phyloP scores from a whole-genome alignment of 2,797 vertebrate genomes.

The Premnoplex brunnescens region DNA sequence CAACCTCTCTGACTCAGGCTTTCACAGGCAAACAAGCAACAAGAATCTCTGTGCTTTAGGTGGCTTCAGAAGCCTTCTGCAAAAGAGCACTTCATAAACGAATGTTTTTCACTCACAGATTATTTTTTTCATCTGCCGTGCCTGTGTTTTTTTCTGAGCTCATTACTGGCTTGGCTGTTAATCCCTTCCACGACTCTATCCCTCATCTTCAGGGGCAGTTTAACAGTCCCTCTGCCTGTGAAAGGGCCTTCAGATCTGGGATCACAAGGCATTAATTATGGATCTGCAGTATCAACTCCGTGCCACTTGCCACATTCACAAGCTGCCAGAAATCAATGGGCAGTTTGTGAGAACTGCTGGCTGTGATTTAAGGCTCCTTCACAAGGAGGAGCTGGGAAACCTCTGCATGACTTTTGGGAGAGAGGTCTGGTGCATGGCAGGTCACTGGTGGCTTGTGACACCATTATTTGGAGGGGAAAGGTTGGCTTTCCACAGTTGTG shows the following conservation, averaged over 20 bases:
- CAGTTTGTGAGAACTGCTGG: conserved; percentile 4
- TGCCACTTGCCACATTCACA: not conserved
- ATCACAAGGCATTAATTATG: conserved; percentile 60
- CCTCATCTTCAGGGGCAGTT: conserved; percentile 53
- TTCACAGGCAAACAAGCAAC: not conserved
- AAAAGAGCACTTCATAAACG: not conserved
- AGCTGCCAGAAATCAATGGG: conserved; percentile 40
- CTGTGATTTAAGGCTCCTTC: conserved; percentile 9
- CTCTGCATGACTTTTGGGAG: not conserved
- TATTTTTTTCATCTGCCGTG: conserved; percentile 10
- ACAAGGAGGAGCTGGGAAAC: not conserved
- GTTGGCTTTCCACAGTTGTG: not conserved
- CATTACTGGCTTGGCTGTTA: conserved; percentile 49
- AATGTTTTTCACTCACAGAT: conserved; percentile 32
- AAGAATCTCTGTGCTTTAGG: not conserved
- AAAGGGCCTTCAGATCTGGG: conserved; percentile 54
- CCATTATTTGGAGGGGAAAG: not conserved
- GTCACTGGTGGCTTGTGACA: not conserved
- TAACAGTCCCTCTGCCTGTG: conserved; percentile 14
- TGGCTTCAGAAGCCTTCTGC: not conserved
- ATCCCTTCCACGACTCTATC: conserved; percentile 15
- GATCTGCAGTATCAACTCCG: conserved; percentile 47
- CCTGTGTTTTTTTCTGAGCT: conserved; percentile 40
- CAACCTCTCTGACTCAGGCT: not conserved
- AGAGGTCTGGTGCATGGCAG: not conserved